phyloP scores from a whole-genome alignment of 1,140 invertebrate genomes.

The Tyrophagus putrescentiae region DNA sequence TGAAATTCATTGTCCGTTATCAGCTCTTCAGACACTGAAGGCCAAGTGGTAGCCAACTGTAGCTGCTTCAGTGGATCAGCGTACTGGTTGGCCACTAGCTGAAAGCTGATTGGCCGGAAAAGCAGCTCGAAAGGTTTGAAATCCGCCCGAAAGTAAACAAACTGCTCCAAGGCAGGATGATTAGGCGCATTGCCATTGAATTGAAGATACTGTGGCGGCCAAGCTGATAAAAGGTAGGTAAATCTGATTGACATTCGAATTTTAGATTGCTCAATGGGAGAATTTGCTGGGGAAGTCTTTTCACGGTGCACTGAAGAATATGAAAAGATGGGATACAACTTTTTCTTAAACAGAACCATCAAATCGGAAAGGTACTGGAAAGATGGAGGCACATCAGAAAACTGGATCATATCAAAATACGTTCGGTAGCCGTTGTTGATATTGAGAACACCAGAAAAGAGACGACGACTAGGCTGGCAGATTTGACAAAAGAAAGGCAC shows the following conservation, averaged over 20 bases:
- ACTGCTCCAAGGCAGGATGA: not conserved
- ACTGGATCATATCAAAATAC: slow-evolving; percentile 73
- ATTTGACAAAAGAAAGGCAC: slow-evolving; percentile 76
- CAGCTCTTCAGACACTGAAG: slow-evolving; percentile 61
- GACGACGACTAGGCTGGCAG: slow-evolving; percentile 58
- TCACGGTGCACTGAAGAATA: not conserved
- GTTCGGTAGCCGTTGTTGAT: slow-evolving; percentile 46
- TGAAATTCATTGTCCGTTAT: slow-evolving; percentile 49
- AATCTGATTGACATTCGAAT: slow-evolving; percentile 61
- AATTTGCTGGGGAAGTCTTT: not conserved
- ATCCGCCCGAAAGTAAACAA: slow-evolving; percentile 3
- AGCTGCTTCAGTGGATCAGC: slow-evolving; percentile 43
- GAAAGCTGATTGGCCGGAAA: not conserved
- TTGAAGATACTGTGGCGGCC: slow-evolving; percentile 32
- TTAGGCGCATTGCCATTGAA: not conserved
- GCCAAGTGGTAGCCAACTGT: slow-evolving; percentile 70
- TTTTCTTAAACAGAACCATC: slow-evolving; percentile 36
- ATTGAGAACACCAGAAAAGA: slow-evolving; percentile 64
- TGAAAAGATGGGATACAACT: slow-evolving; percentile 31
- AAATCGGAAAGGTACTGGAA: slow-evolving; percentile 59
- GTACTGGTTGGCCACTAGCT: not conserved
- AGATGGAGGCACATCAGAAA: slow-evolving; percentile 60
- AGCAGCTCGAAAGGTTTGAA: slow-evolving; percentile 1
- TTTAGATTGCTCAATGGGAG: slow-evolving; percentile 34
- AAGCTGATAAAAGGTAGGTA: slow-evolving; percentile 61